Conservation (phyloP, 2,113 vertebrate genomes). For the Microtus richardsoni region DNA sequence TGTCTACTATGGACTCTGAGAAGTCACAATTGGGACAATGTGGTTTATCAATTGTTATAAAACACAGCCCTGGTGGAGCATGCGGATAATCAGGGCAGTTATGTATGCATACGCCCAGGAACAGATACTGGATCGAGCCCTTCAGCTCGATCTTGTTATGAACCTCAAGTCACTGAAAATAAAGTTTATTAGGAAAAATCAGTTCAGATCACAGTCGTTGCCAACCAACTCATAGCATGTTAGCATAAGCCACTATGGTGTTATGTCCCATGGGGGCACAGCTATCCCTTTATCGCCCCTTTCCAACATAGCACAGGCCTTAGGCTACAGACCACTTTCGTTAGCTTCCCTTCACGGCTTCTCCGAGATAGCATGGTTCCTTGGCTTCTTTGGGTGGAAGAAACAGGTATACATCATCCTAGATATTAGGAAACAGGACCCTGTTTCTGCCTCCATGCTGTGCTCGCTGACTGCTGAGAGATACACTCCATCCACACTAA, state of each 20-base stretch:
- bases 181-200: constrained; percentile 2
- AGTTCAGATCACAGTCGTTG: neutral
- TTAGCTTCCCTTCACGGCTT: neutral
- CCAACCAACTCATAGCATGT: neutral
- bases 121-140: neutral
- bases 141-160: neutral
- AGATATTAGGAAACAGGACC: neutral
- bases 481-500: neutral
- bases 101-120: fast-evolving
- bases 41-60: neutral
- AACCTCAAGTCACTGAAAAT: neutral
- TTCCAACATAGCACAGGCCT: neutral
- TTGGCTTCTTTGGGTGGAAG: neutral
- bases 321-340: neutral
- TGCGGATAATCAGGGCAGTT: too few relatives aligned
- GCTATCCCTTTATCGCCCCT: fast-evolving
- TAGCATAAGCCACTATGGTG: neutral
- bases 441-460: neutral
- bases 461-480: neutral
- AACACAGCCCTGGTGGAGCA: neutral
- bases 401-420: neutral
- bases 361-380: neutral
- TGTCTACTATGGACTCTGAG: neutral
- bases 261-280: neutral
- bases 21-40: neutral